phyloP scores from a whole-genome alignment of 2,888 invertebrate species.

The Hydropsyche betteni region DNA sequence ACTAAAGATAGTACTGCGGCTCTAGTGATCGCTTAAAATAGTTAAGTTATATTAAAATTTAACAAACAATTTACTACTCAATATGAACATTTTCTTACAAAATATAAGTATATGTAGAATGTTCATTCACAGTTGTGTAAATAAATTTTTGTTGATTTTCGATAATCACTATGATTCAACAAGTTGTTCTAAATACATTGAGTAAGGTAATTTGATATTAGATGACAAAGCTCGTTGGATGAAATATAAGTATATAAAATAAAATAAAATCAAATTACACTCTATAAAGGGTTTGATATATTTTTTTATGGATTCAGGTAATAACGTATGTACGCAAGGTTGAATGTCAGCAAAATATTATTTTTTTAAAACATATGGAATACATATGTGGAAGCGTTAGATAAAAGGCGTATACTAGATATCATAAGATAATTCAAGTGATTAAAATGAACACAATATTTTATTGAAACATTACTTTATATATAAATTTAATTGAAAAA shows the following conservation, averaged over 20 bases:
- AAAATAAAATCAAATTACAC: not conserved
- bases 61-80: not conserved
- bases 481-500: constrained; percentile 1
- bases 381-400: not conserved
- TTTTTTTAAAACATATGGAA: constrained; percentile 1
- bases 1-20: not conserved
- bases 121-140: too few species aligned
- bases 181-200: too few species aligned
- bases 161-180: too few species aligned
- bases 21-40: too few species aligned
- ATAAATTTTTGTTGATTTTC: too few species aligned
- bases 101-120: too few species aligned
- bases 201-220: too few species aligned
- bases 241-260: constrained; percentile 19
- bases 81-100: constrained; percentile 12
- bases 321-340: constrained; percentile 31
- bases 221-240: constrained; percentile 2
- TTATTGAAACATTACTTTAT: constrained; percentile 10
- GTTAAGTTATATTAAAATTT: too few species aligned
- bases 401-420: constrained; percentile 21
- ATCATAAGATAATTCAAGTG: constrained; percentile 19
- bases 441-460: constrained; percentile 18
- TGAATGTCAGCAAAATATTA: constrained; percentile 15
- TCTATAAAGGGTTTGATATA: not conserved
- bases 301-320: constrained; percentile 13